phyloP scores from a whole-genome alignment of 1,140 invertebrate species.

The Drosophila baimaii region DNA sequence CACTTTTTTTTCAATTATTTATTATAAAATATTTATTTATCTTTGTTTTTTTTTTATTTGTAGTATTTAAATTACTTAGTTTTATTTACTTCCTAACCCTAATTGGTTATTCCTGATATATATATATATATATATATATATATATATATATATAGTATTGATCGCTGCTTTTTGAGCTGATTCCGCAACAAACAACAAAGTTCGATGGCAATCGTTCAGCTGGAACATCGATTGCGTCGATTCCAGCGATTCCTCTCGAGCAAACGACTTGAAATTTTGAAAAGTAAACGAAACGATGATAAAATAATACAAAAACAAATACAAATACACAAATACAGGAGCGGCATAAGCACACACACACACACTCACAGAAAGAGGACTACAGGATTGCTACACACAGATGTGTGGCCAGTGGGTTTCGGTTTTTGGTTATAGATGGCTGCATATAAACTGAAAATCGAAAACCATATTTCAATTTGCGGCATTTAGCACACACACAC shows the following conservation, averaged over 20 bases:
- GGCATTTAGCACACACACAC: conserved; percentile 76
- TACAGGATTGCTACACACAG: conserved; percentile 14
- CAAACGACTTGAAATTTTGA: conserved; percentile 77
- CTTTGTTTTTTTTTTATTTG: neutral
- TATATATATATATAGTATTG: too few relatives aligned
- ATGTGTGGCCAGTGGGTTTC: conserved; percentile 30
- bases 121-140: too few relatives aligned
- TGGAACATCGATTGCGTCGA: conserved; percentile 41
- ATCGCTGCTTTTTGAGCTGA: conserved; percentile 25
- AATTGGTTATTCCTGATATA: neutral
- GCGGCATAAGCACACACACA: conserved; percentile 10
- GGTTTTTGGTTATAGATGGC: conserved; percentile 76
- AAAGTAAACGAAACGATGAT: conserved; percentile 79
- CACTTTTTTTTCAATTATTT: too few relatives aligned
- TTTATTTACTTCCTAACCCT: neutral
- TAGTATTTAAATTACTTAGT: too few relatives aligned
- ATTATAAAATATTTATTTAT: neutral
- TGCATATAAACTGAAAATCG: conserved; percentile 82
- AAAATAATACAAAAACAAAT: conserved; percentile 66
- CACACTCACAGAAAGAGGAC: neutral
- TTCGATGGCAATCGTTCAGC: conserved; percentile 42
- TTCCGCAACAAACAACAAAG: conserved; percentile 27
- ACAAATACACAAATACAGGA: conserved; percentile 26
- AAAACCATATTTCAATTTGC: conserved; percentile 82
- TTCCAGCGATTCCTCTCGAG: conserved; percentile 33